Percentiles rank a stretch among this genome's conserved stretches.
These are phyloP conservation scores for Leucophenga maculata DNA, from an alignment of 2,888 invertebrate species.

Conservation along the genomic window DNA sequence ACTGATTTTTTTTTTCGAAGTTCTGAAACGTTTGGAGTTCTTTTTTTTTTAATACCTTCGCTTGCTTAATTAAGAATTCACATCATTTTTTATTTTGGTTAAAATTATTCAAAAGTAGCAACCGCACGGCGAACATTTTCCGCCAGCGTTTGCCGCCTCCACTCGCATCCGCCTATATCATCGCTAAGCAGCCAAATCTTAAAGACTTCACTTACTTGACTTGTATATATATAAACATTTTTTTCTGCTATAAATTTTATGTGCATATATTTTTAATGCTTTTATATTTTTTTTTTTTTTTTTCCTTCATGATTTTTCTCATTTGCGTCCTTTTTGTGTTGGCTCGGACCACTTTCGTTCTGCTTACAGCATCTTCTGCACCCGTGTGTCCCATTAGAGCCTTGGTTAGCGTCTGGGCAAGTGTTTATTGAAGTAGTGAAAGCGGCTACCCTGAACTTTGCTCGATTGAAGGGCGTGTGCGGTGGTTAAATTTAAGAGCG, in stretches of 20 bases:
- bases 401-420: background rate
- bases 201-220: constrained; percentile 30
- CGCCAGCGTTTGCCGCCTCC: background rate
- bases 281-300: constrained; percentile 30
- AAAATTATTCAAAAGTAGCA: constrained; percentile 72
- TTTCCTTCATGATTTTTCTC: constrained; percentile 36
- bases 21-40: constrained; percentile 18
- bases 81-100: constrained; percentile 72
- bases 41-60: constrained; percentile 42
- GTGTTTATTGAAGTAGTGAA: background rate
- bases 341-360: background rate
- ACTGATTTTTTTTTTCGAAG: constrained; percentile 22
- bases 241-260: constrained; percentile 31
- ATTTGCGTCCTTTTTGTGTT: constrained; percentile 17
- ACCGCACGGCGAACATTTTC: constrained; percentile 28
- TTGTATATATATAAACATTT: too few relatives aligned
- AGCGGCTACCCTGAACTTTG: background rate
- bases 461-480: background rate
- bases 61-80: constrained; percentile 72
- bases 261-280: constrained; percentile 10
- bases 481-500: background rate
- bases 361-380: background rate
- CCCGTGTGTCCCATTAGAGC: constrained; percentile 7
- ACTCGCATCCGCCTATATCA: constrained; percentile 26
- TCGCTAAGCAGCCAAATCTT: constrained; percentile 46